Percentiles rank a stretch among this genome's conserved stretches.
phyloP scores from a whole-genome alignment of 2,797 vertebrate genomes.

The Oreortyx pictus region DNA sequence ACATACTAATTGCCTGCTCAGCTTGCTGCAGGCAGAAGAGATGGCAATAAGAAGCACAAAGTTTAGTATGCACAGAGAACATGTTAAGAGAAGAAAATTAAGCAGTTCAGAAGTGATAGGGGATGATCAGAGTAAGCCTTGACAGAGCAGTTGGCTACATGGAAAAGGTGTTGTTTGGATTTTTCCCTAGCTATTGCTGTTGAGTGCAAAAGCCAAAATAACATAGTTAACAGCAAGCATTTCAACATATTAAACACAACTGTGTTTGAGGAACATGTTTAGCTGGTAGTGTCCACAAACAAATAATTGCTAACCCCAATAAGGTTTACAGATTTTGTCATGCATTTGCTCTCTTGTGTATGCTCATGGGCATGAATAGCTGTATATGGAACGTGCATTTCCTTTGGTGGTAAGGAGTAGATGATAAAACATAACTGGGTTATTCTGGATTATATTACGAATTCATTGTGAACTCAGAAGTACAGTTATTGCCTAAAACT shows the following conservation, averaged over 20 bases:
- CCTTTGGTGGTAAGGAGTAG: background rate
- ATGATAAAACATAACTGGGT: slow-evolving; percentile 10
- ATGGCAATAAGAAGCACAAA: background rate
- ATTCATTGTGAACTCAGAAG: slow-evolving; percentile 2
- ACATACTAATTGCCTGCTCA: background rate
- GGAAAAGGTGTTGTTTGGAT: background rate
- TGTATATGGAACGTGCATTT: background rate
- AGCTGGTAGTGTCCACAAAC: background rate
- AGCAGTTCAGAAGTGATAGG: background rate
- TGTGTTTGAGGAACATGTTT: background rate
- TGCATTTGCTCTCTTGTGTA: background rate
- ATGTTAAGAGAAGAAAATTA: background rate
- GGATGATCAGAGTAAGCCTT: background rate
- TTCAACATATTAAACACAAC: background rate
- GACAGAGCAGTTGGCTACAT: background rate
- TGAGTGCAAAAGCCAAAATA: background rate
- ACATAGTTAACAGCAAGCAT: background rate
- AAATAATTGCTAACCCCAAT: background rate
- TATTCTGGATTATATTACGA: slow-evolving; percentile 8
- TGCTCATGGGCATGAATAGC: background rate
- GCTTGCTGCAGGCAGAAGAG: background rate
- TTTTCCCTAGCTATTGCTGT: background rate
- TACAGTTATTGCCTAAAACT: background rate
- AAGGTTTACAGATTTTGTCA: background rate
- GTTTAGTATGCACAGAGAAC: background rate